These are phyloP conservation scores for Protosalanx chinensis DNA, from an alignment of 2,797 vertebrate genomes.

Conservation along the genomic window DNA sequence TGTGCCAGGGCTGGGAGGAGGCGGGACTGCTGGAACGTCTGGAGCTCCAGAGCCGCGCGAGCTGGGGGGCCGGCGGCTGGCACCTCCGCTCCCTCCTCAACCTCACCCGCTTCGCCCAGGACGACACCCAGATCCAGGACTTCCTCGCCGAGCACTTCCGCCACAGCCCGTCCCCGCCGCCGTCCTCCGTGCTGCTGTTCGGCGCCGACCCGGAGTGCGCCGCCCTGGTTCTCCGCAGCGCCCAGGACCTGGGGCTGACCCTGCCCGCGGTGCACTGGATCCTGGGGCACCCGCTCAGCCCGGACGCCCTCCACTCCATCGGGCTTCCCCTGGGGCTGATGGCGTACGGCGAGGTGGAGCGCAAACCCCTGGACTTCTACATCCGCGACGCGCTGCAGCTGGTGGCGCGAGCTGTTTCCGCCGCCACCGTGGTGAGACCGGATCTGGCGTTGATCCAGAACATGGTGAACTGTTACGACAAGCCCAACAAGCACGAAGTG, in stretches of 20 bases:
- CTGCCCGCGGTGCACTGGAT: slow-evolving; percentile 81
- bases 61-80: slow-evolving; percentile 49
- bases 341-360: slow-evolving; percentile 80
- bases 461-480: slow-evolving; percentile 71
- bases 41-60: slow-evolving; percentile 47
- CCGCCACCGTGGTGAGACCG: slow-evolving; percentile 54
- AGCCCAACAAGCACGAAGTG: slow-evolving; percentile 41
- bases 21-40: slow-evolving; percentile 72
- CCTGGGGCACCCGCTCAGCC: slow-evolving; percentile 78
- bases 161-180: slow-evolving; percentile 56
- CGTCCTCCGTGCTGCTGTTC: slow-evolving; percentile 72
- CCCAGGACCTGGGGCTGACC: slow-evolving; percentile 68
- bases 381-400: slow-evolving; percentile 78
- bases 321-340: slow-evolving; percentile 82
- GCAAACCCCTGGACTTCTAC: slow-evolving; percentile 78
- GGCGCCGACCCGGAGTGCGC: slow-evolving; percentile 70
- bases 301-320: slow-evolving; percentile 72
- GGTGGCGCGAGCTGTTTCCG: slow-evolving; percentile 69
- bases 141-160: slow-evolving; percentile 70
- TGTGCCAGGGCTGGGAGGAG: slow-evolving; percentile 82
- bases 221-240: slow-evolving; percentile 67
- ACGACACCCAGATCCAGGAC: slow-evolving; percentile 56
- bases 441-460: slow-evolving; percentile 73
- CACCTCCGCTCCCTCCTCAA: slow-evolving; percentile 73
- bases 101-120: slow-evolving; percentile 64